These are phyloP conservation scores for Gasteruption jaculator DNA, from an alignment of 2,888 invertebrate species.

Conservation along the genomic window DNA sequence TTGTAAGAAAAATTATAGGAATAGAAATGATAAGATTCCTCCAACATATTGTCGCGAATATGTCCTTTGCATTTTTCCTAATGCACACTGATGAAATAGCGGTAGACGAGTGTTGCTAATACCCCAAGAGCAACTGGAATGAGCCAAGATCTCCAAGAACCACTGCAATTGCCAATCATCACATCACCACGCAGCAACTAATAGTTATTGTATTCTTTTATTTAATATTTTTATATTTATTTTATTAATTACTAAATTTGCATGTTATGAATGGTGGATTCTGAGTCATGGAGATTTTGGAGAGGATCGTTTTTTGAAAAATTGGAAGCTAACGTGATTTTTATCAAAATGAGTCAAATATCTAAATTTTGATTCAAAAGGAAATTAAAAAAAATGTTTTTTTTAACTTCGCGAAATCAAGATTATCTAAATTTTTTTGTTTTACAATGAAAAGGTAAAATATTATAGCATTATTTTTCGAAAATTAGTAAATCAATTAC, in stretches of 20 bases:
- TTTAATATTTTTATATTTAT: no score
- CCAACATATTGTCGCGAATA: constrained; percentile 3
- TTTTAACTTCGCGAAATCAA: no score
- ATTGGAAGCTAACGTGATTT: background rate
- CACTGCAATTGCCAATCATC: constrained; percentile 50
- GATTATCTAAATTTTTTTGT: no score
- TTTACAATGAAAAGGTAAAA: no score
- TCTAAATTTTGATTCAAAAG: background rate
- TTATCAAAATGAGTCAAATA: background rate
- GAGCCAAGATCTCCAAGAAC: constrained; percentile 53
- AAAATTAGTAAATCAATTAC: no score
- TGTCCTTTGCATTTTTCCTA: constrained; percentile 30
- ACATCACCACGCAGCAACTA: constrained; percentile 41
- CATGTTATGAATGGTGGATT: background rate
- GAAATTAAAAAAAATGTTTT: no score
- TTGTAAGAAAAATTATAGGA: constrained; percentile 18
- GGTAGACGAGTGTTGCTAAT: constrained; percentile 51
- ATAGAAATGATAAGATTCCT: constrained; percentile 13
- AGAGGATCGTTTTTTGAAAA: background rate
- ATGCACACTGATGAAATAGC: constrained; percentile 48
- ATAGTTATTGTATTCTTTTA: constrained; percentile 27
- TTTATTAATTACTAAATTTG: background rate
- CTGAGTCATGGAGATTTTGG: no score
- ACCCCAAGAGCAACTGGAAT: constrained; percentile 52
- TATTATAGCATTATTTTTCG: no score